A percentile compares a stretch with the other conserved stretches of the same genome.
Conservation (phyloP, 2,113 vertebrate genomes). For the Trichechus manatus region DNA sequence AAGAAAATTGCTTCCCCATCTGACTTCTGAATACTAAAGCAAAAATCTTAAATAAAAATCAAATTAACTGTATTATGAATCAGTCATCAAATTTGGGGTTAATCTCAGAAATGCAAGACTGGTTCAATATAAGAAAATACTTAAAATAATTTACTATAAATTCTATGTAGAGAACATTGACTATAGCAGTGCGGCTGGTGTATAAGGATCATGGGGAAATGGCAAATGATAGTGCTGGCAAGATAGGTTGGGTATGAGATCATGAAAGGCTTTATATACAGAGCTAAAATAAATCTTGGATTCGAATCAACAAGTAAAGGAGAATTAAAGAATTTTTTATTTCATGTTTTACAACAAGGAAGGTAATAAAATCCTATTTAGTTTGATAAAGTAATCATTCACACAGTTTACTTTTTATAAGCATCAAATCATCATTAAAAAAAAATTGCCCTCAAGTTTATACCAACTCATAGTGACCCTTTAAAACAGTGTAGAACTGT, state of each 20-base stretch:
- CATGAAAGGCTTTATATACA: neutral
- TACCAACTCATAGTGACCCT: no score
- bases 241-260: neutral
- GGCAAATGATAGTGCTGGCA: neutral
- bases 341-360: neutral
- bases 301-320: neutral
- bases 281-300: neutral
- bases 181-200: neutral
- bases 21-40: neutral
- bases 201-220: neutral
- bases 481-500: no score
- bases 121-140: neutral
- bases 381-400: neutral
- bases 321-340: neutral
- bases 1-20: no score
- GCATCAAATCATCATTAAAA: no score
- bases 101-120: slow-evolving; percentile 2
- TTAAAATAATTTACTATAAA: neutral
- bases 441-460: no score
- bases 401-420: no score
- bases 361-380: neutral
- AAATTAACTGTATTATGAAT: neutral
- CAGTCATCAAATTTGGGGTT: neutral
- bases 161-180: neutral
- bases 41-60: slow-evolving; percentile 33